These are phyloP conservation scores for Syrmaticus mikado DNA, from an alignment of 2,113 vertebrate species.

Conservation along the genomic window DNA sequence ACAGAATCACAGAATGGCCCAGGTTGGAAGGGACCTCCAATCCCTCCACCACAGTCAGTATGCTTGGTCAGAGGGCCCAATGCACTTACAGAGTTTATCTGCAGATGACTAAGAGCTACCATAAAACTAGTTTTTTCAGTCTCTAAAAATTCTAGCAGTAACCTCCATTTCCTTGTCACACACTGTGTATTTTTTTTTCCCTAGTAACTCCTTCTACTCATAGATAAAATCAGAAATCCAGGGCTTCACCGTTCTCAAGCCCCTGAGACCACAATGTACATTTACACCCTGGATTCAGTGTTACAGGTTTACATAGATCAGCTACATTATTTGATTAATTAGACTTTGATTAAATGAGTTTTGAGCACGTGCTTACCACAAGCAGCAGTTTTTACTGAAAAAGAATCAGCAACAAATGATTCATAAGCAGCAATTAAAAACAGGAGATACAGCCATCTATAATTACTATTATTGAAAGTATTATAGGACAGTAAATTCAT, in stretches of 20 bases:
- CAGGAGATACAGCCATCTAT: background rate
- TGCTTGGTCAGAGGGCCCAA: background rate
- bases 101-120: background rate
- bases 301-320: background rate
- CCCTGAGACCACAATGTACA: fast-evolving
- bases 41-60: background rate
- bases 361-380: background rate
- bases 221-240: background rate
- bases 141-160: background rate
- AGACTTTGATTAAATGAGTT: background rate
- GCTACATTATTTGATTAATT: background rate
- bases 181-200: background rate
- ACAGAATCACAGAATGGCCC: too few species aligned
- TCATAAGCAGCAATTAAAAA: background rate
- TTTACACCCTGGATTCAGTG: fast-evolving
- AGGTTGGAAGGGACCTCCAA: too few species aligned
- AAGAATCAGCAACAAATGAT: background rate
- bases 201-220: background rate
- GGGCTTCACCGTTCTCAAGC: background rate
- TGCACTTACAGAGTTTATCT: background rate
- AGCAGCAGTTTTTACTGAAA: background rate
- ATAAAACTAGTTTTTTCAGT: background rate
- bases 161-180: background rate
- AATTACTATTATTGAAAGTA: background rate
- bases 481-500: background rate